Evolutionary conservation across 2,888 invertebrate genomes (phyloP), one percentile per base, ranked within the genome.

Genomic region (Leptopterna dolabrata): DNA sequence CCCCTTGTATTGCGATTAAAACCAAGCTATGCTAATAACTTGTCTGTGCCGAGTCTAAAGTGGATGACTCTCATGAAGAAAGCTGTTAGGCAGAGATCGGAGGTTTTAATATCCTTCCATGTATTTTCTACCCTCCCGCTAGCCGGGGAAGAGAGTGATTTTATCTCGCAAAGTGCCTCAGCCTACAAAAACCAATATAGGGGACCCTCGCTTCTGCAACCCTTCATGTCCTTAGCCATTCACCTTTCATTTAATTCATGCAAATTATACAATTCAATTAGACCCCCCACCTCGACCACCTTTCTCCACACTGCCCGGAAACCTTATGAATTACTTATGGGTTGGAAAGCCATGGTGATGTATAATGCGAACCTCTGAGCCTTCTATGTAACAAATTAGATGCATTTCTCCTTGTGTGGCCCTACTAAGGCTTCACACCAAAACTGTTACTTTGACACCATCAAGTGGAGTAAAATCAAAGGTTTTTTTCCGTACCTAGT

Each of bases 281-380:
- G 78, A 78, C 78, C 78, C 78, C 45, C n/a, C 78, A 27, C 41
- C 45, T 78, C 45, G 14, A 14, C 43, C 30, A n/a, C 27, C 30
- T 2, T 51, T 81, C 55, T 55, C 24, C 55, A 27, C 81, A 24
- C 78, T 43, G 51, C 55, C 81, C 81, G 55, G 45, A 81, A 81
- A 81, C 81, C 81, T 81, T 81, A 81, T 81, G 81, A 81, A 81
- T 81, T 81, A 81, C 81, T 81, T 81, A 81, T 81, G 51, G 81
- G 81, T 30, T 24, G 81, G 43, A 81, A 30, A 51, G 55, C 51
- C 29, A 16, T 27, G 51, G 51, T n/a, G 36, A 76, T 24, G 78
- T 51, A 51, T 51, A 51, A 51, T 81, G 55, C 55, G 29, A 30
- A 27, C 27, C 63, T 63, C 36, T 30, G 73, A 73, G 73, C 73